Evolutionary conservation across 2,797 vertebrate genomes (phyloP), one percentile per base, ranked within the genome.

Genomic region (Gila robusta): DNA sequence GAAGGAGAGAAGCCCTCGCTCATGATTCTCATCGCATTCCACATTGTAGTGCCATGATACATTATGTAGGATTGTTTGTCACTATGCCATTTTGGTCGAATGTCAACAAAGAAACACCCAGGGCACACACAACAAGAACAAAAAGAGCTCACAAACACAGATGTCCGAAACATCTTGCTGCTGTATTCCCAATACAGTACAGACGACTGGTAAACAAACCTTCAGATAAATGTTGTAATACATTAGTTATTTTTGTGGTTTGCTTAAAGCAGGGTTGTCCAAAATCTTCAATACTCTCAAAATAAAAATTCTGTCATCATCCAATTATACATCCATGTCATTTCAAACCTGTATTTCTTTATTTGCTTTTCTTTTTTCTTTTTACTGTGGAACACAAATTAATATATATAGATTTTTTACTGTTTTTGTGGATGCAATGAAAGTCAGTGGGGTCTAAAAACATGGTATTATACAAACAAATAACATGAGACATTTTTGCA

Each of bases 41-140:
- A 35, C 78, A 86, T 74, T 2, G 72, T 88, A 41, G 87, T 89
- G 12, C 84, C 89, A 37, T 87, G 89, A 41, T 84, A 89, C 87
- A 88, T 88, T 71, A 41, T 73, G 72, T 84, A 86, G 6, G 21
- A 67, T 35, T 6, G 26, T 54, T 14, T 19, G 26, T 17, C 62
- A n/a, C 0, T 39, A 14, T 47, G 14, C 35, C 7, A 19, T 2
- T 19, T 62, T 44, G 37, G 37, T 41, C 62, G 77, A 64, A 62
- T 19, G 23, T 26, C 56, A 19, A 2, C 37, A 79, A 9, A 79
- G 35, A 62, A 79, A 62, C 56, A 79, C 8, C 5, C n/a, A 79
- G n/a, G 56, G 21, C n/a, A 62, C 23, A 64, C 10, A 64, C 14
- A 41, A 62, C 7, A 41, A 62, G 77, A 26, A 64, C 23, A 64